These are phyloP conservation scores for Gila orcuttii DNA, from an alignment of 2,113 vertebrate genomes.

Conservation along the genomic window DNA sequence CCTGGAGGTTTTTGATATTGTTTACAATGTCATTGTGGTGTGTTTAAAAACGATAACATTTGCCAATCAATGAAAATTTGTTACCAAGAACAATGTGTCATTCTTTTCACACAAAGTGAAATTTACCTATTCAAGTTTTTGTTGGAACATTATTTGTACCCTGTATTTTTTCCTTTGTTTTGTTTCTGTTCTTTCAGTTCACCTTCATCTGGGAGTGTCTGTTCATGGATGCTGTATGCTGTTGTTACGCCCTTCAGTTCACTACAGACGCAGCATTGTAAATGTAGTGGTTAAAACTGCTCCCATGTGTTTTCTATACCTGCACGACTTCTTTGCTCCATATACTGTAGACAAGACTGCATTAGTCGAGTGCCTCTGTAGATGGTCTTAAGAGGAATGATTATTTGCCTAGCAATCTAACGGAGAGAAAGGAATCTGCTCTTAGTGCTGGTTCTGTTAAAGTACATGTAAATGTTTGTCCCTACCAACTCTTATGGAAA, in stretches of 20 bases:
- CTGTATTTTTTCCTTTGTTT: conserved; percentile 38
- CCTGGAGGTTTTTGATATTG: conserved; percentile 49
- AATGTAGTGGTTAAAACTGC: background rate
- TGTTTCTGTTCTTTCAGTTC: conserved; percentile 13
- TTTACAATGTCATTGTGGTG: conserved; percentile 54
- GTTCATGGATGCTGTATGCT: conserved; percentile 11
- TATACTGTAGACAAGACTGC: conserved; percentile 50
- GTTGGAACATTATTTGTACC: conserved; percentile 45
- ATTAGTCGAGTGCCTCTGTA: conserved; percentile 73
- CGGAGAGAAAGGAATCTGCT: conserved; percentile 62
- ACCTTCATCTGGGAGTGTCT: conserved; percentile 5
- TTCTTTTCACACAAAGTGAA: conserved; percentile 44
- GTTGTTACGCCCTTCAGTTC: background rate
- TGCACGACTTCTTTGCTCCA: background rate
- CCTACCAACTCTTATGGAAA: conserved; percentile 66
- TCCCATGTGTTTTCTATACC: background rate
- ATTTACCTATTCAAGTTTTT: conserved; percentile 39
- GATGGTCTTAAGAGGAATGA: conserved; percentile 56
- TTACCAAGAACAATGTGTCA: conserved; percentile 40
- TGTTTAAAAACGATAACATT: conserved; percentile 52
- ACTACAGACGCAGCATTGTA: background rate
- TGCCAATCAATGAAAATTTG: conserved; percentile 68
- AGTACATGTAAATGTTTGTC: conserved; percentile 70
- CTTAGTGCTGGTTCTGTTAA: conserved; percentile 65
- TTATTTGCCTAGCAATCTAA: conserved; percentile 45